phyloP scores from a whole-genome alignment of 2,113 vertebrate species.

The Zapornia atra region DNA sequence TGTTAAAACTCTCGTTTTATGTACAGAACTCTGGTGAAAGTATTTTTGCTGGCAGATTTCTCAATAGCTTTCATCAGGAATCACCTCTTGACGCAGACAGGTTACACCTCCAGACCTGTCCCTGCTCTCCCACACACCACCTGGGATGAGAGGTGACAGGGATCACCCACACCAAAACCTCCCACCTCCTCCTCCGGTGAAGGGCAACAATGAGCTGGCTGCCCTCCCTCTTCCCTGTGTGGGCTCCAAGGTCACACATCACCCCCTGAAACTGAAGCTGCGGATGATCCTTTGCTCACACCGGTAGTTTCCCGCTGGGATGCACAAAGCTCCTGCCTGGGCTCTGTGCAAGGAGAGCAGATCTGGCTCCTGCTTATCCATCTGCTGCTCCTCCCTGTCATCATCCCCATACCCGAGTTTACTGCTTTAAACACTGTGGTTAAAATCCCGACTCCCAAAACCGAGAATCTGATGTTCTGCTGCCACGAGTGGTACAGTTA shows the following conservation, averaged over 20 bases:
- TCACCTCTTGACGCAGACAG: not conserved
- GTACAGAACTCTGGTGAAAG: not conserved
- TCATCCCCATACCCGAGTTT: not conserved
- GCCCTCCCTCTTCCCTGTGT: not conserved
- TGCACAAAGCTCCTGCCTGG: not conserved
- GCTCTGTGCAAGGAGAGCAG: not conserved
- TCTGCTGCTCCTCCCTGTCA: not conserved
- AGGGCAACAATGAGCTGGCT: not conserved
- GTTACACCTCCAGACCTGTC: not conserved
- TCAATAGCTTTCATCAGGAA: not conserved
- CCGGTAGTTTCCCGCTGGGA: not conserved
- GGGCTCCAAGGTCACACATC: accelerated
- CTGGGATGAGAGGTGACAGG: not conserved
- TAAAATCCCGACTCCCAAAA: not conserved
- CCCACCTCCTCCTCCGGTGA: not conserved
- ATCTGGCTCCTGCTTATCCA: not conserved
- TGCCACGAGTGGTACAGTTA: not conserved
- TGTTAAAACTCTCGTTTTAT: not conserved
- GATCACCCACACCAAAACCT: not conserved
- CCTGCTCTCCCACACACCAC: not conserved
- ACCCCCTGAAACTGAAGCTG: not conserved
- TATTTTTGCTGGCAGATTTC: not conserved
- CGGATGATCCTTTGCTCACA: accelerated
- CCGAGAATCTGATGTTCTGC: not conserved
- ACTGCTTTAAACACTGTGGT: not conserved